Base-by-base conservation (phyloP, 2,113 vertebrate genomes). In the Cervus canadensis region DNA sequence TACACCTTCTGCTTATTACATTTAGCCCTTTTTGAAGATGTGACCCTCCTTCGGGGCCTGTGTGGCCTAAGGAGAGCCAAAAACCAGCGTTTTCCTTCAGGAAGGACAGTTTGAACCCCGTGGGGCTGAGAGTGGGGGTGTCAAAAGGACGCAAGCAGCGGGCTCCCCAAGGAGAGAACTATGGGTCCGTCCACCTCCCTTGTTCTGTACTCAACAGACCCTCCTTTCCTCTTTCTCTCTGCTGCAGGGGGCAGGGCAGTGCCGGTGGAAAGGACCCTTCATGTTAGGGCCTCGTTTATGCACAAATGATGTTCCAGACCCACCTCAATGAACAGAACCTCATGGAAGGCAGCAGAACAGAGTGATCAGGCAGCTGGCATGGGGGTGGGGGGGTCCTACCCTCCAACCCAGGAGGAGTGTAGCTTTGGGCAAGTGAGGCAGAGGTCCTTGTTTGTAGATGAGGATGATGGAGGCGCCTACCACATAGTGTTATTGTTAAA, bases 41-140 rank as follows among this genome's bases (percentile, higher is more conserved):
- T 67, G 45, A 57, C 14, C 33, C 28, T 60, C 78, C 59, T 45
- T 64, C 1, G 23, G 48, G 50, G 45, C 14, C 28, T 43, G 5
- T 5, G 6, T 85, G 7, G 43, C 5, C 78, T 30, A 54, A 89
- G 13, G 17, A 82, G 81, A 92, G n/a, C 17, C 54, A 43, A 89
- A 50, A 81, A 40, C 21, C 28, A 59, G 1, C 14, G 25, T 15
- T 91, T 62, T 6, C 54, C 45, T 67, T n/a, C 36, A 62, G 3
- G 71, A 64, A 48, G 54, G 33, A 25, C 36, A 59, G 30, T 33
- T 81, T 82, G 64, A 78, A 67, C 59, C 23, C 48, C 71, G 5
- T 0, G 3, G 52, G 76, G 43, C 64, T 14, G 6, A 45, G 21
- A 4, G 19, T 43, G 36, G 67, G 43, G 45, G 48, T 2, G 0